Percentiles rank a stretch among this genome's conserved stretches.
phyloP scores from a whole-genome alignment of 2,113 vertebrate species.

The Psephotus haematonotus region DNA sequence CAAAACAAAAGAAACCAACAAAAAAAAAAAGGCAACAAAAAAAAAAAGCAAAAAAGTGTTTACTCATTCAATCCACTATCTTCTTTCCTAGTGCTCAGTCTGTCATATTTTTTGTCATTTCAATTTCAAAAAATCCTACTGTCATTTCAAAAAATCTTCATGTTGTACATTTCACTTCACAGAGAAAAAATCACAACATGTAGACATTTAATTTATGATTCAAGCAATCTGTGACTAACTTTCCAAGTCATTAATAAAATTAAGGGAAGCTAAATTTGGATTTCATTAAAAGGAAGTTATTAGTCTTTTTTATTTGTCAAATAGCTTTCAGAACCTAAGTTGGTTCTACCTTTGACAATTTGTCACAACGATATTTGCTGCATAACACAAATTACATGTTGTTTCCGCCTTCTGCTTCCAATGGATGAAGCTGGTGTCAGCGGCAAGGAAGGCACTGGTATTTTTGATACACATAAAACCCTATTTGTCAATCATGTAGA shows the following conservation, averaged over 20 bases:
- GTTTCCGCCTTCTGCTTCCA: not conserved
- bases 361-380: not conserved
- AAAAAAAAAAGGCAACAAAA: too few relatives aligned
- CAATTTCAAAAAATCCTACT: too few relatives aligned
- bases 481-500: not conserved
- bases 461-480: not conserved
- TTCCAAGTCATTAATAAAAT: too few relatives aligned
- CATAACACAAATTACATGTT: not conserved
- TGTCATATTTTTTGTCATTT: too few relatives aligned
- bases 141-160: too few relatives aligned
- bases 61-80: not conserved
- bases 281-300: conserved; percentile 36
- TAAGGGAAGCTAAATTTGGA: not conserved
- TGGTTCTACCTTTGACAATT: conserved; percentile 54
- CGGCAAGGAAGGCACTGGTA: not conserved
- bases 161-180: too few relatives aligned
- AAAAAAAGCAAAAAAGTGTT: not conserved
- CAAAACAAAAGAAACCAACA: not conserved
- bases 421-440: not conserved
- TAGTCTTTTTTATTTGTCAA: conserved; percentile 34
- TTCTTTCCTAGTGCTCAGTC: not conserved
- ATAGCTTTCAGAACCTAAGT: conserved; percentile 17
- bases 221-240: too few relatives aligned
- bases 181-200: too few relatives aligned
- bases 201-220: too few relatives aligned